A percentile compares a stretch with the other conserved stretches of the same genome.
Evolutionary conservation across 1,140 invertebrate species (phyloP).

Genomic region (Polypedilum pembai): DNA sequence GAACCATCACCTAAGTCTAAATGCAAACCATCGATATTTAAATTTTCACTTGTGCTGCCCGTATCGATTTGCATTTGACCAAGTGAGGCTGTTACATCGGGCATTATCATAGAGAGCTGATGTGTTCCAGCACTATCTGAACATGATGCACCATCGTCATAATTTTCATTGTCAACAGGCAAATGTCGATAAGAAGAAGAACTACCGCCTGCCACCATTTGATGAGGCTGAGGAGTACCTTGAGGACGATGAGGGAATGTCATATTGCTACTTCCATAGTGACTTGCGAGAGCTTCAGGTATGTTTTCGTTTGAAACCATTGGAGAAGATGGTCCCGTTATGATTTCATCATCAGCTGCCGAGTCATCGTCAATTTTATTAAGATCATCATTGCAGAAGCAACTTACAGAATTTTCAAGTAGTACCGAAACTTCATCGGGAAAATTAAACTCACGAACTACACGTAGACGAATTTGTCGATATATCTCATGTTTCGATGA

Average conservation of each 20-base stretch:
- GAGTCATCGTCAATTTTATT: constrained; percentile 35
- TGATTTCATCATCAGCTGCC: constrained; percentile 25
- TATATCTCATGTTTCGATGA: constrained; percentile 69
- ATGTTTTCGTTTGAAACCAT: constrained; percentile 34
- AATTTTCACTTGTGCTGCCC: constrained; percentile 34
- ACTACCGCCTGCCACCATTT: background rate
- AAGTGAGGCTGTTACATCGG: constrained; percentile 71
- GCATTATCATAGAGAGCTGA: constrained; percentile 67
- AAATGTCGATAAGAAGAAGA: constrained; percentile 42
- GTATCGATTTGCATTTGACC: constrained; percentile 51
- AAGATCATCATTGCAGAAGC: constrained; percentile 33
- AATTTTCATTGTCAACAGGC: constrained; percentile 50
- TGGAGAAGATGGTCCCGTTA: constrained; percentile 39
- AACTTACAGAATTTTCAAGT: constrained; percentile 51
- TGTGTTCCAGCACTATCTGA: constrained; percentile 49
- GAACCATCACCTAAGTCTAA: constrained; percentile 71
- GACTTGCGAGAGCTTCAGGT: constrained; percentile 42
- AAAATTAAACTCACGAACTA: constrained; percentile 88
- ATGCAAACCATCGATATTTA: constrained; percentile 50
- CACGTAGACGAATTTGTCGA: constrained; percentile 71
- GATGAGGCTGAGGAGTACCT: background rate
- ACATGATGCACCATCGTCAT: constrained; percentile 51
- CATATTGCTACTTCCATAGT: constrained; percentile 46
- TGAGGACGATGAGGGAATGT: constrained; percentile 51
- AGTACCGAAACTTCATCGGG: constrained; percentile 85